Base-by-base conservation (phyloP, 2,797 vertebrate genomes). In the Micropoecilia bifurca region DNA sequence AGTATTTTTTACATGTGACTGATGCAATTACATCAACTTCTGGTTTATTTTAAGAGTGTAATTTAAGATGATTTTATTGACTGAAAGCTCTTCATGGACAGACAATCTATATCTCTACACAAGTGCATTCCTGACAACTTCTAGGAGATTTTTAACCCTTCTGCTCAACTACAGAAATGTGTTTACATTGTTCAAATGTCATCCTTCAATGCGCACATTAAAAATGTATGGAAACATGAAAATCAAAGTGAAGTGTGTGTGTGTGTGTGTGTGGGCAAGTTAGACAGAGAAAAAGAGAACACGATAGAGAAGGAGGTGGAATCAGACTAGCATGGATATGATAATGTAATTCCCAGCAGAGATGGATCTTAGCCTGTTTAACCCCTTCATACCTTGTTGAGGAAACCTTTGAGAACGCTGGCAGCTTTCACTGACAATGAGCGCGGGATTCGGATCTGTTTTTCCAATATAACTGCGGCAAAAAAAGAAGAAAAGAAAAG, bases 361-460 rank as follows among this genome's bases (percentile, higher is more conserved):
- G 77, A 79, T 59, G 68, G 80, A 87, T 82, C 61, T 46, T 50
- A 73, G 48, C 61, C 71, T 0, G 66, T 76, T 59, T 73, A 86
- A 84, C 71, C 79, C 73, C 43, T 73, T 63, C 86, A 90, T 91
- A 99, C 99, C 97, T 99, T 99, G 94, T 99, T 99, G 79, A 99
- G 98, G 92, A 99, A 99, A 89, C 98, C 98, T 94, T 99, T 99
- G 53, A 99, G 96, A 80, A 99, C 98, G 82, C 98, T 99, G 88
- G 99, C 98, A 68, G 99, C 99, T 96, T 99, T 99, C 87, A 99
- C 99, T 82, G 98, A 99, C 87, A 99, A 94, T 18, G 99, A 99
- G 80, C 98, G 97, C 3, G 99, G 99, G 89, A 99, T 99, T 91
- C 98, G 89, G 87, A 99, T 99, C 95, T 99, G 98, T 93, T 99